A percentile compares a stretch with the other conserved stretches of the same genome.
Conservation (phyloP, 1,140 invertebrate genomes). For the Asbolus verrucosus region DNA sequence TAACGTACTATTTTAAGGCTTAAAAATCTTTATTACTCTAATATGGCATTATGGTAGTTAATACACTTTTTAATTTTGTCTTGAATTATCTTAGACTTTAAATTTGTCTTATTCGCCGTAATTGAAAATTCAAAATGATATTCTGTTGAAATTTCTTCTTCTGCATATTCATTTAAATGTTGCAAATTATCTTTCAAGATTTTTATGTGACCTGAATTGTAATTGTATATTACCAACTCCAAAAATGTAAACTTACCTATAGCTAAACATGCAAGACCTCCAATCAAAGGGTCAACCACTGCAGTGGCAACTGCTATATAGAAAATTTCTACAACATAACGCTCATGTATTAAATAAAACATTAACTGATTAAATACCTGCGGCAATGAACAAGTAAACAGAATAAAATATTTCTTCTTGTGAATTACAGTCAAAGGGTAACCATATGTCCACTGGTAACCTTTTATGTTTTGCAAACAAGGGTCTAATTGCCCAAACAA, state of each 20-base stretch:
- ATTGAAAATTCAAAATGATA: too few species aligned
- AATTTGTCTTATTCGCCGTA: background rate
- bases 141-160: too few species aligned
- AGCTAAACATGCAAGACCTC: background rate
- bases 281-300: conserved; percentile 3
- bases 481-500: background rate
- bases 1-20: background rate
- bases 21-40: conserved; percentile 5
- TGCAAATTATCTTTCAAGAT: conserved; percentile 16
- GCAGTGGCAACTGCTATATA: conserved; percentile 2
- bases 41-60: conserved; percentile 7
- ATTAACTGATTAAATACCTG: too few species aligned
- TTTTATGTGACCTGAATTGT: too few species aligned
- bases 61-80: background rate
- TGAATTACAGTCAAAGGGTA: background rate
- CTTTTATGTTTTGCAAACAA: background rate
- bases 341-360: background rate
- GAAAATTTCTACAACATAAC: background rate
- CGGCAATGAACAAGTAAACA: background rate
- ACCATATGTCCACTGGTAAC: background rate
- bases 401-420: background rate
- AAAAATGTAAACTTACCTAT: background rate
- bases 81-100: background rate
- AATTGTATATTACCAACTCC: too few species aligned
- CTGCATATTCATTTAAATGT: background rate